A percentile compares a stretch with the other conserved stretches of the same genome.
Evolutionary conservation across 2,113 vertebrate genomes (phyloP).

Genomic region (Tauraco erythrolophus): DNA sequence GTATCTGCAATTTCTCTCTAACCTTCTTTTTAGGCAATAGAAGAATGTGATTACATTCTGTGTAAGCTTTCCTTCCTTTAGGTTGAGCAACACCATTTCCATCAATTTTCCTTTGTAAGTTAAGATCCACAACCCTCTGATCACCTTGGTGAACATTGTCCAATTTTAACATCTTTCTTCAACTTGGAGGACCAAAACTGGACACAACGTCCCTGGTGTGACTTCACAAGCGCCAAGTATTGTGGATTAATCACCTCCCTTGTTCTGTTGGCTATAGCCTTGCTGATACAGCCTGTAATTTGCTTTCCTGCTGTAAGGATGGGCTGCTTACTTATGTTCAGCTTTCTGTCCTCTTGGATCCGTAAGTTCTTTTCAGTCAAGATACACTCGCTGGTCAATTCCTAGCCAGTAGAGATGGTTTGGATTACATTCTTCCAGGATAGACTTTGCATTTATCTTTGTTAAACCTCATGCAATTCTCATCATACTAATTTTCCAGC

Average conservation of each 20-base stretch:
- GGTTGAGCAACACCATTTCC: not conserved
- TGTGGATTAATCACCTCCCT: not conserved
- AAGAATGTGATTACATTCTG: not conserved
- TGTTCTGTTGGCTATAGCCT: not conserved
- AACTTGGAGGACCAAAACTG: not conserved
- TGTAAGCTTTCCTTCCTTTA: not conserved
- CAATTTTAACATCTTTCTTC: not conserved
- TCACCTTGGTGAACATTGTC: not conserved
- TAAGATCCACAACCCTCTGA: not conserved
- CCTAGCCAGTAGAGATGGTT: not conserved
- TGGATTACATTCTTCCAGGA: not conserved
- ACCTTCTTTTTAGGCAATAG: not conserved
- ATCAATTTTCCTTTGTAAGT: not conserved
- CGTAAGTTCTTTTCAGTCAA: not conserved
- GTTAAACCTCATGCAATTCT: not conserved
- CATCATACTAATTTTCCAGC: not conserved
- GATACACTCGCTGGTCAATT: not conserved
- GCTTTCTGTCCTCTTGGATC: not conserved
- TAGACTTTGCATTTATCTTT: not conserved
- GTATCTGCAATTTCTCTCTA: not conserved
- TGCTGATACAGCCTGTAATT: not conserved
- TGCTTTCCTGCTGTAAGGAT: not conserved
- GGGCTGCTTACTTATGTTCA: not conserved
- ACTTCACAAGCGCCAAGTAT: not conserved
- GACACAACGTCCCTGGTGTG: fast-evolving